Base-by-base conservation (phyloP, 2,888 invertebrate species). In the Liodrosophila aerea region DNA sequence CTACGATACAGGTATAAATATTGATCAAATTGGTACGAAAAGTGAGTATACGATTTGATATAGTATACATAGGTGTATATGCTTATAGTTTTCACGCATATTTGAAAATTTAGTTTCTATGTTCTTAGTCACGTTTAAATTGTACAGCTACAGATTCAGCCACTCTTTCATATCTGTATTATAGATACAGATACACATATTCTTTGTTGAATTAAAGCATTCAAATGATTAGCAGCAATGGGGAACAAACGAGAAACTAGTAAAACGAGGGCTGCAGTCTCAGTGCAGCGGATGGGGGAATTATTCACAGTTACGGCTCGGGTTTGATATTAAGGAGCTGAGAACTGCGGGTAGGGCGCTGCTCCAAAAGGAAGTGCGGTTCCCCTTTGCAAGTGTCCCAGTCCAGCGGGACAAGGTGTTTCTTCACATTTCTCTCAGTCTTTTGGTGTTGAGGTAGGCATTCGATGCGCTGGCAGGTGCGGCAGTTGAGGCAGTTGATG, bases 141-240 rank as follows among this genome's bases (percentile, higher is more conserved):
- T n/a, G n/a, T 22, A 40, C 22, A 40, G 18, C 22, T 22, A 40
- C 22, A 39, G 37, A 39, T 39, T 18, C 37, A 39, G 37, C 16
- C 18, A 39, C 37, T 18, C 16, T 18, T 39, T 18, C 37, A 39
- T 16, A 39, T 39, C 16, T 18, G 18, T 16, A 39, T 36, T 37
- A 37, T 16, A 37, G 37, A 41, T 41, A 41, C 40, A 40, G 40
- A 41, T 41, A 41, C 41, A 41, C 29, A 41, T 41, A 41, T 68
- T 64, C 83, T 76, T 86, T 86, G 84, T 85, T 81, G 81, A 86
- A 88, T 87, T 86, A 85, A 81, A 78, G 82, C 85, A 87, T 88
- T 86, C 71, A 83, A 87, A 84, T 87, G 84, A 81, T 89, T 87
- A 83, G 87, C 84, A 87, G 67, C 82, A 87, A 84, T 73, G 87